Percentiles rank a stretch among this genome's conserved stretches.
phyloP scores from a whole-genome alignment of 2,797 vertebrate species.

The Myiotriccus ornatus region DNA sequence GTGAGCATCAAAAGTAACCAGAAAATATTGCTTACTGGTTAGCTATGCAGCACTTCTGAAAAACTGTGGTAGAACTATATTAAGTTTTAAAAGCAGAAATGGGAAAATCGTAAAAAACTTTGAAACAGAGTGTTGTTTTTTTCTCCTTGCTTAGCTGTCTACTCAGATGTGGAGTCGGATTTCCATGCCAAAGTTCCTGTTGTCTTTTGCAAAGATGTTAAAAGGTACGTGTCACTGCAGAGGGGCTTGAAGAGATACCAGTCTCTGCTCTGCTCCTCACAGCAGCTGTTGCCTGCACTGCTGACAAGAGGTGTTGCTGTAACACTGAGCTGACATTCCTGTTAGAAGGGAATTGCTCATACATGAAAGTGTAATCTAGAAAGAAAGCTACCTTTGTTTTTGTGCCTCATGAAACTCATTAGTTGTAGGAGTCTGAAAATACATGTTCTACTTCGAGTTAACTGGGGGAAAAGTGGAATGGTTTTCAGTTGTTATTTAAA shows the following conservation, averaged over 20 bases:
- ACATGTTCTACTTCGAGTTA: neutral
- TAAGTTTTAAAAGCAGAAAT: neutral
- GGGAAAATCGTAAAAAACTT: neutral
- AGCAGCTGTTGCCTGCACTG: neutral
- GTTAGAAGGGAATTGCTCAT: neutral
- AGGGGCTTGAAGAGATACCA: neutral
- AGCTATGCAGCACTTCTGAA: neutral
- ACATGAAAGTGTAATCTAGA: neutral
- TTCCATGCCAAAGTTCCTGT: conserved; percentile 99
- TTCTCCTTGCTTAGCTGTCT: conserved; percentile 77
- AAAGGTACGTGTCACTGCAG: conserved; percentile 79
- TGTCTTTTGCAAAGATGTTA: conserved; percentile 90
- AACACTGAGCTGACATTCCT: neutral
- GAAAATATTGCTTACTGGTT: neutral
- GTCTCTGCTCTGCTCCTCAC: neutral
- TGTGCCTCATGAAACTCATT: neutral
- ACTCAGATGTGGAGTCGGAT: conserved; percentile 93
- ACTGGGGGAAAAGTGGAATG: neutral
- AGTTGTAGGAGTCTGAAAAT: neutral
- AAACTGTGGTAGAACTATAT: neutral
- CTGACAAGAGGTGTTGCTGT: neutral
- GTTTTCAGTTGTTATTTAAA: neutral
- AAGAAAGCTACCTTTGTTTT: neutral
- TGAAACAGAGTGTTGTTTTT: neutral
- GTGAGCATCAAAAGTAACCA: neutral